Conservation (phyloP, 2,797 vertebrate species). For the Octomys mimax region DNA sequence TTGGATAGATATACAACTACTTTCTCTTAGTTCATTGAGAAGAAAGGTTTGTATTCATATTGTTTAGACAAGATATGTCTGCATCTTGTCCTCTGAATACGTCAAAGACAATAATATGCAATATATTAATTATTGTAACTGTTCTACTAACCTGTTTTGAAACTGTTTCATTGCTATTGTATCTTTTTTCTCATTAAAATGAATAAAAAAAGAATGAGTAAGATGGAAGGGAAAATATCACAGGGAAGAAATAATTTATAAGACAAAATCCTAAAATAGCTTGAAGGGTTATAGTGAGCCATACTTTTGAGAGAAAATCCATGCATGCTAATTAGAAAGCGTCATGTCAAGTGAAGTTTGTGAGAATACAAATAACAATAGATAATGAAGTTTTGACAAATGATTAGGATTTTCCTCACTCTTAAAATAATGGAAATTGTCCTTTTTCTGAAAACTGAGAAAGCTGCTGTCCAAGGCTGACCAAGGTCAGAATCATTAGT, state of each 20-base stretch:
- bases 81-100: too few relatives aligned
- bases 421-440: conserved; percentile 36
- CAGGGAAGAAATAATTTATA: background rate
- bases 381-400: background rate
- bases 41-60: too few relatives aligned
- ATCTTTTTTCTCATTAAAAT: too few relatives aligned
- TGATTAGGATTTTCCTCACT: conserved; percentile 1
- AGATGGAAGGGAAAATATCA: background rate
- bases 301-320: background rate
- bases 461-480: conserved; percentile 61
- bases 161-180: too few relatives aligned
- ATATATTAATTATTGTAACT: too few relatives aligned
- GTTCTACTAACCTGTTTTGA: too few relatives aligned
- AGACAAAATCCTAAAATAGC: background rate
- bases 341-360: background rate
- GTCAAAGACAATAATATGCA: too few relatives aligned
- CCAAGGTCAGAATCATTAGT: conserved; percentile 85
- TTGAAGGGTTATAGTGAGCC: background rate
- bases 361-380: background rate
- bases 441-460: conserved; percentile 69
- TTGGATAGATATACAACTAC: too few relatives aligned
- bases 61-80: too few relatives aligned
- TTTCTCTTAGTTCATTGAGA: too few relatives aligned
- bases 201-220: background rate
- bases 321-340: background rate